Percentiles rank a stretch among this genome's conserved stretches.
These are phyloP conservation scores for Machimus atricapillus DNA, from an alignment of 2,888 invertebrate species.

Conservation along the genomic window DNA sequence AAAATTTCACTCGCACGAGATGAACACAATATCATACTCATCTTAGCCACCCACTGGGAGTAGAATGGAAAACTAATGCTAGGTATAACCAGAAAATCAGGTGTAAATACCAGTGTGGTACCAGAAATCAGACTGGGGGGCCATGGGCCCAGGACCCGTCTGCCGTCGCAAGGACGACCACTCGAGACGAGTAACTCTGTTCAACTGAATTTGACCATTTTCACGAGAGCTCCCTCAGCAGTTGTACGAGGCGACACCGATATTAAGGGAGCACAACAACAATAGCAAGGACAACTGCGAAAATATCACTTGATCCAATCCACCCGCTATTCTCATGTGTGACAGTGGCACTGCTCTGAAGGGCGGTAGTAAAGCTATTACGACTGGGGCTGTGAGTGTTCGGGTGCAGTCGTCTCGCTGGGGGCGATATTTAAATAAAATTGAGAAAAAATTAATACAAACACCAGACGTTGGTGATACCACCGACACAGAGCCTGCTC, in stretches of 20 bases:
- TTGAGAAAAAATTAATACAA: conserved; percentile 38
- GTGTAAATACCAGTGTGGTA: background rate
- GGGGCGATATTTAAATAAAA: conserved; percentile 33
- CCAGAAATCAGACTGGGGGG: background rate
- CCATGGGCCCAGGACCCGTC: background rate
- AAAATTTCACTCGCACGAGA: background rate
- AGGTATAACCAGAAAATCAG: background rate
- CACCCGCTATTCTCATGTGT: conserved; percentile 38
- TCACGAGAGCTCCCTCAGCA: conserved; percentile 49
- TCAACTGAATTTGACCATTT: conserved; percentile 51
- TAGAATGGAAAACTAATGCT: background rate
- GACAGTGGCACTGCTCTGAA: conserved; percentile 35
- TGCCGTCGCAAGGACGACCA: conserved; percentile 50
- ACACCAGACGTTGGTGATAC: background rate
- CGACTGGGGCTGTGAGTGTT: conserved; percentile 9
- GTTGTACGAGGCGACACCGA: conserved; percentile 38
- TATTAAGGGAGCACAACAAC: conserved; percentile 29
- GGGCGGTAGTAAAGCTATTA: conserved; percentile 35
- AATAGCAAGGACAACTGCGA: conserved; percentile 47
- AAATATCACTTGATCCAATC: conserved; percentile 48
- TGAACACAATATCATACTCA: background rate
- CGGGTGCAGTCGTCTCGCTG: conserved; percentile 1
- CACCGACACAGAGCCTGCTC: background rate
- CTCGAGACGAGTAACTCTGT: conserved; percentile 52
- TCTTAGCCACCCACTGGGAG: background rate